Conservation (phyloP, 2,797 vertebrate genomes). For the Mallotus villosus region DNA sequence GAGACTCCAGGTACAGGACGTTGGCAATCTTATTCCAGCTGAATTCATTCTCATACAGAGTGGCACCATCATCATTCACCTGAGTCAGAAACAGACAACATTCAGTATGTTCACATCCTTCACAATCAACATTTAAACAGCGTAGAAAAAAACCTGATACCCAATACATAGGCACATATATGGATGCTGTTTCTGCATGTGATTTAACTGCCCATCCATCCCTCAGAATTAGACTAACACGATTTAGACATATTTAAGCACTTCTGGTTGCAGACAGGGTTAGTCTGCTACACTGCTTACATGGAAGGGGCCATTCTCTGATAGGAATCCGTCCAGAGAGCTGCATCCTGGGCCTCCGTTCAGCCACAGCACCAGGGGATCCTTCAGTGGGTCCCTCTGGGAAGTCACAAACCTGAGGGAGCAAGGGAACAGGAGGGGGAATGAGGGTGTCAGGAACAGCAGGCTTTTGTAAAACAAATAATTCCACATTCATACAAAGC, state of each 20-base stretch:
- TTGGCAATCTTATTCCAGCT: conserved; percentile 81
- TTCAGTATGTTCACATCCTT: background rate
- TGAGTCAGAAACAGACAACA: conserved; percentile 32
- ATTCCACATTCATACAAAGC: too few species aligned
- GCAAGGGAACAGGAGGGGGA: background rate
- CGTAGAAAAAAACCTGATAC: background rate
- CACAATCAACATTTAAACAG: background rate
- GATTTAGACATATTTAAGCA: too few species aligned
- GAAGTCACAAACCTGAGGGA: conserved; percentile 77
- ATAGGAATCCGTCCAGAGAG: conserved; percentile 78
- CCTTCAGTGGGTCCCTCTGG: conserved; percentile 69
- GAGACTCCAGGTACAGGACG: conserved; percentile 77
- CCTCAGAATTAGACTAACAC: too few species aligned
- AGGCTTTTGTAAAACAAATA: too few species aligned
- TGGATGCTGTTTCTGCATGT: too few species aligned
- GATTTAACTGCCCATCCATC: too few species aligned
- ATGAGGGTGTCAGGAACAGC: too few species aligned
- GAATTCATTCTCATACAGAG: conserved; percentile 72
- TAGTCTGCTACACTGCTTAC: conserved; percentile 46
- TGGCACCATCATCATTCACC: conserved; percentile 72
- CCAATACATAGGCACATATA: background rate
- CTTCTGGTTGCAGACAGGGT: too few species aligned
- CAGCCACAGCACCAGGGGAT: conserved; percentile 78
- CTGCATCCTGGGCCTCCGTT: conserved; percentile 83
- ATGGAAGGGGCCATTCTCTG: conserved; percentile 79